Percentiles rank a stretch among this genome's conserved stretches.
phyloP scores from a whole-genome alignment of 2,113 vertebrate species.

The Fregata magnificens region DNA sequence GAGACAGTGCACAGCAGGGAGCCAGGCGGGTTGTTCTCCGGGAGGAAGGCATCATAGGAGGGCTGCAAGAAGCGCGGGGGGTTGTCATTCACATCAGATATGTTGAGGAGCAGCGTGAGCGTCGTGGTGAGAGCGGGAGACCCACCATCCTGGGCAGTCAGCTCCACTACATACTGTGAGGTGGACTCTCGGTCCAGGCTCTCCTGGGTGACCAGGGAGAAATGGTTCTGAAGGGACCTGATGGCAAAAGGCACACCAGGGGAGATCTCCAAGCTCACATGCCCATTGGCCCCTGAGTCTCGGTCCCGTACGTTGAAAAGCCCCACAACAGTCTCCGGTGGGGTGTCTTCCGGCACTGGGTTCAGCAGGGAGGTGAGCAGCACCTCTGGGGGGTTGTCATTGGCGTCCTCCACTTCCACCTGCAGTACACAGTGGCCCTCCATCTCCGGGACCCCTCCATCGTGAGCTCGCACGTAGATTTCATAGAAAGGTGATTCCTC shows the following conservation, averaged over 20 bases:
- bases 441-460: conserved; percentile 82
- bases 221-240: conserved; percentile 88
- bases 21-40: conserved; percentile 81
- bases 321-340: conserved; percentile 79
- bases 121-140: conserved; percentile 76
- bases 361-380: conserved; percentile 77
- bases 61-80: conserved; percentile 74
- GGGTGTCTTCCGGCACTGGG: conserved; percentile 77
- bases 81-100: conserved; percentile 90
- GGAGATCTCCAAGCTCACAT: conserved; percentile 74
- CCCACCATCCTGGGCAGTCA: conserved; percentile 79
- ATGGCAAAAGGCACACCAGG: conserved; percentile 79
- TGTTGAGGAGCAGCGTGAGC: conserved; percentile 75
- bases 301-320: conserved; percentile 80
- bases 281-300: conserved; percentile 80
- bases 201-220: conserved; percentile 81
- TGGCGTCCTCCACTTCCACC: conserved; percentile 76
- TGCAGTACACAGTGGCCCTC: conserved; percentile 81
- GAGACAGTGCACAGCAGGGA: conserved; percentile 80
- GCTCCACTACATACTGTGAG: conserved; percentile 71
- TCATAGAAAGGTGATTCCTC: conserved; percentile 81
- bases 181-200: conserved; percentile 78
- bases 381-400: conserved; percentile 80
- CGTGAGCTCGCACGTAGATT: conserved; percentile 82
- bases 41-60: conserved; percentile 74